Base-by-base conservation (phyloP, 2,888 invertebrate genomes). In the Dioctria linearis region DNA sequence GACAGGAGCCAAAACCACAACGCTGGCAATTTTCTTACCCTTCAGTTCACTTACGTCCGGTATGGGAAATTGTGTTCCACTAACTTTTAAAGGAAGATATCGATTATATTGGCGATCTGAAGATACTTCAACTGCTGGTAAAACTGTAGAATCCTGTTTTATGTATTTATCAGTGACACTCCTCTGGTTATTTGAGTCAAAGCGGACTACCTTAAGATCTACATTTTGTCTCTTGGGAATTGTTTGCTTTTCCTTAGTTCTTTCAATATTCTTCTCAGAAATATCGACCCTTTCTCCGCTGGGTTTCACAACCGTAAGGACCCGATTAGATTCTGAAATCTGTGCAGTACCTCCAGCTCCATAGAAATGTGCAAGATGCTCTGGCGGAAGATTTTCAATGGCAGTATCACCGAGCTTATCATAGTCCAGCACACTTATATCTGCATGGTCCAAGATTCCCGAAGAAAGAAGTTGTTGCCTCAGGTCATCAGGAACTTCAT, bases 391-490 rank as follows among this genome's bases (percentile, higher is more conserved):
- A 82, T 94, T 95, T 83, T 95, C 95, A 75, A 96, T 90, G 4
- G 95, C 94, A 79, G 95, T 95, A 83, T 95, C 96, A 46, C 96
- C 96, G 59, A 95, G 93, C 90, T 96, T 96, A 85, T 96, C 96
- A 85, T 96, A 96, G 88, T 96, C 96, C 81, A 96, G 89, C 69
- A 96, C 92, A 84, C 96, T 96, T 81, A 96, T 96, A 85, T 96
- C 95, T 65, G 96, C 96, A 86, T 96, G 95, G 84, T 95, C 94
- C 79, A 96, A 90, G 84, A 96, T 96, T 57, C 96, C 96, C 0
- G 96, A 96, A 71, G 94, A 93, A 66, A 96, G 88, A 4, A 96
- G 89, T 85, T 96, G 96, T 86, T 95, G 92, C 59, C 96, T 91
- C 66, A 96, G 90, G 85, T 96, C 96, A 83, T 95, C 96, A 4